A percentile compares a stretch with the other conserved stretches of the same genome.
These are phyloP conservation scores for Cistogaster globosa DNA, from an alignment of 2,888 invertebrate species.

Conservation along the genomic window DNA sequence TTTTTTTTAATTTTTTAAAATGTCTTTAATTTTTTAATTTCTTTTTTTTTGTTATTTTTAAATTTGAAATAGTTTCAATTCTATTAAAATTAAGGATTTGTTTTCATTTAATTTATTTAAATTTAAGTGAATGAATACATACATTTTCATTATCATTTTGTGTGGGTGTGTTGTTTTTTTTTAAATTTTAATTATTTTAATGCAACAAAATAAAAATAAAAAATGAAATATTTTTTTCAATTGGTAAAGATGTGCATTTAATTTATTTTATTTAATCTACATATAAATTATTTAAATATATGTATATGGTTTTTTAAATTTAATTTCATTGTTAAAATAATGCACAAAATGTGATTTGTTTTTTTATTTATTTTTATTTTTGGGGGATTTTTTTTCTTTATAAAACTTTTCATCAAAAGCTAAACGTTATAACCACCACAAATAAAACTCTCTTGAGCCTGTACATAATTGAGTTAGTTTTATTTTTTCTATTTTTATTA, in stretches of 20 bases:
- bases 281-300: slow-evolving; percentile 71
- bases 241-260: slow-evolving; percentile 52
- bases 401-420: slow-evolving; percentile 69
- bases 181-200: slow-evolving; percentile 18
- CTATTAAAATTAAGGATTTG: slow-evolving; percentile 67
- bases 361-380: slow-evolving; percentile 56
- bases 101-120: slow-evolving; percentile 36
- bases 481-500: slow-evolving; percentile 41
- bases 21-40: slow-evolving; percentile 37
- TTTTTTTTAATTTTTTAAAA: slow-evolving; percentile 53
- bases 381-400: slow-evolving; percentile 42
- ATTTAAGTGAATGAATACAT: slow-evolving; percentile 56
- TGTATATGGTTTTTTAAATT: slow-evolving; percentile 48
- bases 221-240: slow-evolving; percentile 23
- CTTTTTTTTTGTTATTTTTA: slow-evolving; percentile 35
- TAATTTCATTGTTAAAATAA: slow-evolving; percentile 71
- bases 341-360: slow-evolving; percentile 72
- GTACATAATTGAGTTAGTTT: slow-evolving; percentile 72
- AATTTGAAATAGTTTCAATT: slow-evolving; percentile 55
- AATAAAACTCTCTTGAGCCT: slow-evolving; percentile 59
- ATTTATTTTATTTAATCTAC: slow-evolving; percentile 63
- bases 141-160: slow-evolving; percentile 43
- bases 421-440: slow-evolving; percentile 67
- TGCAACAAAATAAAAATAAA: slow-evolving; percentile 42
- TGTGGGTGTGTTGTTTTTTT: slow-evolving; percentile 17